These are phyloP conservation scores for Acrossocheilus wenchowensis DNA, from an alignment of 2,797 vertebrate species.

Conservation along the genomic window DNA sequence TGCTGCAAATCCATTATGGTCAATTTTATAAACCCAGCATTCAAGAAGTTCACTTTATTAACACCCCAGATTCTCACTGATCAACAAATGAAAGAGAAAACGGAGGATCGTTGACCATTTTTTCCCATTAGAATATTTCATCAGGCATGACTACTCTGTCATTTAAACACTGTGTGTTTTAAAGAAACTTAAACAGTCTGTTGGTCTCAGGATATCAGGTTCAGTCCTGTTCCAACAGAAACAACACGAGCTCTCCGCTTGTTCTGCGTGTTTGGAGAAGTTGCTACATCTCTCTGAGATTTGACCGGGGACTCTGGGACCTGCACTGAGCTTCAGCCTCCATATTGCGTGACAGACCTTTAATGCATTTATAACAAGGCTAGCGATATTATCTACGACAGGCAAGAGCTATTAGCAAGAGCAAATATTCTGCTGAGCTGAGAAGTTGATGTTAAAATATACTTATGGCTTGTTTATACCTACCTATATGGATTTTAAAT, in stretches of 20 bases:
- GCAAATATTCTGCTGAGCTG: slow-evolving; percentile 1
- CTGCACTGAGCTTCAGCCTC: slow-evolving; percentile 34
- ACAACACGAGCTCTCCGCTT: slow-evolving; percentile 21
- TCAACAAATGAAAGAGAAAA: neutral
- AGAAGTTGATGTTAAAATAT: slow-evolving; percentile 5
- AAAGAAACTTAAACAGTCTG: slow-evolving; percentile 20
- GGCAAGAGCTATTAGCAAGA: slow-evolving; percentile 21
- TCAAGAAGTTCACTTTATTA: neutral
- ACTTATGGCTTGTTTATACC: slow-evolving; percentile 12
- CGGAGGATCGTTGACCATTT: neutral
- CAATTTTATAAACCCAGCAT: neutral
- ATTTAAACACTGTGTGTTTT: neutral
- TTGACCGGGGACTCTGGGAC: slow-evolving; percentile 59
- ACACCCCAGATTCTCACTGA: neutral
- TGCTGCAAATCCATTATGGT: neutral
- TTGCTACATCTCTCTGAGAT: slow-evolving; percentile 54
- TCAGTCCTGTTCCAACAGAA: slow-evolving; percentile 23
- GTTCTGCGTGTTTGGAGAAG: slow-evolving; percentile 50
- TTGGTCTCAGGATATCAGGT: slow-evolving; percentile 13
- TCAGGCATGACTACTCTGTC: neutral
- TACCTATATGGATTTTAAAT: neutral
- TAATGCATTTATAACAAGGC: slow-evolving; percentile 63
- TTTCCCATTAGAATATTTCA: neutral
- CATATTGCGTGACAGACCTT: slow-evolving; percentile 39
- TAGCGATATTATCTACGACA: slow-evolving; percentile 44